A percentile compares a stretch with the other conserved stretches of the same genome.
These are phyloP conservation scores for Danio kyathit DNA, from an alignment of 2,797 vertebrate genomes.

Conservation along the genomic window DNA sequence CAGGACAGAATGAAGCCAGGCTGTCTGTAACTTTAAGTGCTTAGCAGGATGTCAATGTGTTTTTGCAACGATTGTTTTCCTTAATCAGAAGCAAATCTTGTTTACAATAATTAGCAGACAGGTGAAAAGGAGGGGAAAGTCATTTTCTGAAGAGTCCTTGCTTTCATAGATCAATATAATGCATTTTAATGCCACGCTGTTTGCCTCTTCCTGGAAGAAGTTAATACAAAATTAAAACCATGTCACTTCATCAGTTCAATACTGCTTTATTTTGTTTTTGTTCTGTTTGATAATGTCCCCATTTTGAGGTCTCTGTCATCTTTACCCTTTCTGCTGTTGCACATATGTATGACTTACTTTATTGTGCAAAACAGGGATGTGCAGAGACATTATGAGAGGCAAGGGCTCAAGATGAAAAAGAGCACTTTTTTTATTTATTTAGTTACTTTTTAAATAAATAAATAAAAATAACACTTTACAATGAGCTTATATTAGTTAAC, in stretches of 20 bases:
- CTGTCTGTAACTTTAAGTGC: constrained; percentile 69
- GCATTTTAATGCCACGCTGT: constrained; percentile 71
- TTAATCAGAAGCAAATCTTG: constrained; percentile 80
- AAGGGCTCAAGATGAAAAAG: no score
- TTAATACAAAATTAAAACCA: constrained; percentile 75
- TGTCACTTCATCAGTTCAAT: constrained; percentile 64
- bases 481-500: no score
- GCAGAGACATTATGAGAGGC: no score
- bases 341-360: neutral
- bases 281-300: constrained; percentile 59
- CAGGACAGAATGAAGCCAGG: constrained; percentile 64
- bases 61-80: constrained; percentile 69
- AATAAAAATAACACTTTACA: no score
- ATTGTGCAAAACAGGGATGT: neutral
- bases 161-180: constrained; percentile 73
- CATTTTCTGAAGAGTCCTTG: constrained; percentile 71
- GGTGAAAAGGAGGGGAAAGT: constrained; percentile 73
- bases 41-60: constrained; percentile 69
- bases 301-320: constrained; percentile 19
- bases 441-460: no score
- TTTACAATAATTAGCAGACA: constrained; percentile 82
- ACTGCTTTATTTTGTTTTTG: constrained; percentile 37
- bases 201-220: constrained; percentile 67
- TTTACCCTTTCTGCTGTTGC: neutral
- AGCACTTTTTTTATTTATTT: no score